A percentile compares a stretch with the other conserved stretches of the same genome.
These are phyloP conservation scores for Leptoclinus maculatus DNA, from an alignment of 2,797 vertebrate species.

Conservation along the genomic window DNA sequence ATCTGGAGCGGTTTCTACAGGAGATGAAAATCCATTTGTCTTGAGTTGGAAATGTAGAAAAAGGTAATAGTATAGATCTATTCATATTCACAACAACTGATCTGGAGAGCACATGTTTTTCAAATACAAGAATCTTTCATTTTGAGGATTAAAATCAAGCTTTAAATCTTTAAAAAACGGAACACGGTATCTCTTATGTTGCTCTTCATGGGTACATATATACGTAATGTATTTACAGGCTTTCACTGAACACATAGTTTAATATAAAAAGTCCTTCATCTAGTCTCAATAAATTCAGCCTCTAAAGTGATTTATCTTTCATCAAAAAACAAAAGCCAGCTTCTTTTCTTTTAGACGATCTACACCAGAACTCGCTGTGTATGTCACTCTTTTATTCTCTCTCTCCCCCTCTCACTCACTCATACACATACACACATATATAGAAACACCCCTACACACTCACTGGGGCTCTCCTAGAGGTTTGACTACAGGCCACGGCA, in stretches of 20 bases:
- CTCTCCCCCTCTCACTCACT: background rate
- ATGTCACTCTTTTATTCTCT: background rate
- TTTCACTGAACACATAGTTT: constrained; percentile 21
- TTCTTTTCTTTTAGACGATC: constrained; percentile 27
- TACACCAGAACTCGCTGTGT: background rate
- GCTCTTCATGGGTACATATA: constrained; percentile 1
- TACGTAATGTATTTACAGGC: constrained; percentile 50
- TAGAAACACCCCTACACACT: constrained; percentile 2
- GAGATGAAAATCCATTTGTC: constrained; percentile 34
- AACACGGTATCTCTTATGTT: constrained; percentile 8
- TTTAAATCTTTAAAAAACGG: constrained; percentile 12
- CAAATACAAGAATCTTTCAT: constrained; percentile 23
- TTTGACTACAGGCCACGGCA: constrained; percentile 81
- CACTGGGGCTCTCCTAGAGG: constrained; percentile 69
- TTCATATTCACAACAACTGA: constrained; percentile 59
- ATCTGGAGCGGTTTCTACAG: constrained; percentile 48
- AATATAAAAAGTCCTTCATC: constrained; percentile 46
- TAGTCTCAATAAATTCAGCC: constrained; percentile 41
- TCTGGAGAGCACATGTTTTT: constrained; percentile 9
- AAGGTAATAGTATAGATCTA: constrained; percentile 52
- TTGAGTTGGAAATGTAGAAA: constrained; percentile 63
- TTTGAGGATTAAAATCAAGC: constrained; percentile 15
- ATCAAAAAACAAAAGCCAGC: constrained; percentile 33
- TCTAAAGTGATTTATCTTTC: constrained; percentile 12
- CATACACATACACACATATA: background rate